A percentile compares a stretch with the other conserved stretches of the same genome.
Evolutionary conservation across 2,797 vertebrate species (phyloP).

Genomic region (Rhyacichthys aspro): DNA sequence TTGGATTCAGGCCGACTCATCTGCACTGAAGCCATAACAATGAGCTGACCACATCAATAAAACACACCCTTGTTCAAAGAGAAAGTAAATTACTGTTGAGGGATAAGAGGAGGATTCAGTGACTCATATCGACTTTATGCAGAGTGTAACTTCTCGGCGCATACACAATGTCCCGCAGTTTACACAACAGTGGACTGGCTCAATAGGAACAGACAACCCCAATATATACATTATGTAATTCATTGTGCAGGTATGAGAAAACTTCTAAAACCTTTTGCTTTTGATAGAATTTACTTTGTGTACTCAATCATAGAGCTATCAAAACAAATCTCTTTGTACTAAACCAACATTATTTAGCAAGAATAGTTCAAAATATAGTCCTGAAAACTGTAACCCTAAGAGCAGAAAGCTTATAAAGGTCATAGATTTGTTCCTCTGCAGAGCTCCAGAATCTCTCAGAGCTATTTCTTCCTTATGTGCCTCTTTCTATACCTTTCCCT

Average conservation of each 20-base stretch:
- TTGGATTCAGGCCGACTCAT: constrained; percentile 29
- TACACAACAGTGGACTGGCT: constrained; percentile 20
- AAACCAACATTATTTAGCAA: too few species aligned
- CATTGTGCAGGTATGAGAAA: neutral
- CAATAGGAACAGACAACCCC: too few species aligned
- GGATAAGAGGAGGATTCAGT: constrained; percentile 21
- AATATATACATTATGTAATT: too few species aligned
- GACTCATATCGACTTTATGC: constrained; percentile 30
- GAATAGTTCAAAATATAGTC: too few species aligned
- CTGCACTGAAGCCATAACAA: constrained; percentile 33
- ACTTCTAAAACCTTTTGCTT: too few species aligned
- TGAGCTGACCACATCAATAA: constrained; percentile 42
- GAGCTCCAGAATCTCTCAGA: neutral
- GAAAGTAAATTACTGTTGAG: constrained; percentile 45
- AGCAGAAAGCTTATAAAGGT: neutral
- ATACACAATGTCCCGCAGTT: constrained; percentile 10
- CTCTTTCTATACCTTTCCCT: neutral
- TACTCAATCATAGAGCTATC: too few species aligned
- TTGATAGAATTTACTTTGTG: too few species aligned
- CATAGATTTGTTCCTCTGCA: neutral
- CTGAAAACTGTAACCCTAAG: too few species aligned
- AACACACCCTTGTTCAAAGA: constrained; percentile 17
- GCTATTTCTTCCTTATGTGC: neutral
- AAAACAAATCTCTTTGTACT: too few species aligned
- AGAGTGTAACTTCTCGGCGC: constrained; percentile 18